Evolutionary conservation across 2,113 vertebrate species (phyloP).

Genomic region (Oncorhynchus kisutch): DNA sequence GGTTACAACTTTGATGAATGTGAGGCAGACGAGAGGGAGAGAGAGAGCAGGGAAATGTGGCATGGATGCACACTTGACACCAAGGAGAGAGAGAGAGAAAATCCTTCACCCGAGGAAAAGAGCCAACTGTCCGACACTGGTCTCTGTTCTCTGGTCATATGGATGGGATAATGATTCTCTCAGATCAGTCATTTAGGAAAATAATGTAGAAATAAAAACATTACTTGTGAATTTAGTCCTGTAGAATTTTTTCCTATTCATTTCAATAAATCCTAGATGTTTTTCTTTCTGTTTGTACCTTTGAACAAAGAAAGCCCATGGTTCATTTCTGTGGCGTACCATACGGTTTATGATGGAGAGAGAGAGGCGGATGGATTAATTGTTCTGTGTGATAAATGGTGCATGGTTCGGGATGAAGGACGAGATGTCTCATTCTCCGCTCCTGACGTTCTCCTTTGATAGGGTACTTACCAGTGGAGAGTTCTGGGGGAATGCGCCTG

Average conservation of each 20-base stretch:
- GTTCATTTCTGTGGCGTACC: slow-evolving; percentile 40
- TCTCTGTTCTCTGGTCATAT: slow-evolving; percentile 39
- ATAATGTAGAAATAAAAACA: too few relatives aligned
- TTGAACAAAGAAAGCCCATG: slow-evolving; percentile 34
- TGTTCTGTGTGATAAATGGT: slow-evolving; percentile 52
- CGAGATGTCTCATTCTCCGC: slow-evolving; percentile 47
- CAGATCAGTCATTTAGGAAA: slow-evolving; percentile 5
- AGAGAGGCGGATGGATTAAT: slow-evolving; percentile 48
- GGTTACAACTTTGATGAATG: slow-evolving; percentile 95
- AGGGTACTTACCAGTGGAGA: slow-evolving; percentile 47
- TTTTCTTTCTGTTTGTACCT: slow-evolving; percentile 25
- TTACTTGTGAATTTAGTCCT: not conserved
- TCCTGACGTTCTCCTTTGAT: slow-evolving; percentile 54
- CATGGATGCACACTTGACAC: not conserved
- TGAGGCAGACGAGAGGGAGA: slow-evolving; percentile 77
- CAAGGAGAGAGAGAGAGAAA: slow-evolving; percentile 19
- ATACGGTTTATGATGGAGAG: slow-evolving; percentile 3
- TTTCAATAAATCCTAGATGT: slow-evolving; percentile 12
- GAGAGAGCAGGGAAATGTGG: slow-evolving; percentile 15
- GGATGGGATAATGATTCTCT: slow-evolving; percentile 34
- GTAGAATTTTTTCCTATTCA: slow-evolving; percentile 6
- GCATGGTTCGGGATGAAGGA: slow-evolving; percentile 36
- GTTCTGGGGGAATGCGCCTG: slow-evolving; percentile 46
- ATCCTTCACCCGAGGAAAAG: slow-evolving; percentile 57
- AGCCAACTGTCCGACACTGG: slow-evolving; percentile 45